A percentile compares a stretch with the other conserved stretches of the same genome.
Evolutionary conservation across 23 tunicate species (phyloP).

Genomic region (Botrylloides violaceus): DNA sequence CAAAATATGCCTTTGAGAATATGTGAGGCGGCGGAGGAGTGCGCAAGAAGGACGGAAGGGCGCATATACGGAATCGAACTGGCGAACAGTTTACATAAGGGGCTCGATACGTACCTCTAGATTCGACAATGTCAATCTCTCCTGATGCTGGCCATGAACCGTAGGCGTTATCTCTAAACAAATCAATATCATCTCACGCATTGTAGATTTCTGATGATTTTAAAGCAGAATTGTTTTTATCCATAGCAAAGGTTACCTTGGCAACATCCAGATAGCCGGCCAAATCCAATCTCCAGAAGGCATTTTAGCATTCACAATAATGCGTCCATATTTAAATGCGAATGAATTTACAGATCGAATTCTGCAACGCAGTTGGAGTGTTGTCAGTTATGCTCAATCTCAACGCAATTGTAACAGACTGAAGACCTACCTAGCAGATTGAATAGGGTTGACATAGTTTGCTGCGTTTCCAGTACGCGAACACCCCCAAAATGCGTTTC

Average conservation of each 20-base stretch:
- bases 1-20: too few species aligned
- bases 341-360: constrained; percentile 81
- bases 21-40: too few species aligned
- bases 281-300: constrained; percentile 95
- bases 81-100: too few species aligned
- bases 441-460: constrained; percentile 28
- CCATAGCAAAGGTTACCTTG: constrained; percentile 36
- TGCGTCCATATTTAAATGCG: constrained; percentile 69
- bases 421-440: constrained; percentile 17
- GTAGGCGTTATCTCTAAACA: constrained; percentile 43
- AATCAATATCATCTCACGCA: too few species aligned
- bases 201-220: too few species aligned
- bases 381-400: not conserved
- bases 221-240: not conserved
- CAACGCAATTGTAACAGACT: not conserved
- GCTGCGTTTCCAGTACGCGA: constrained; percentile 12
- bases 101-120: too few species aligned
- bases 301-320: constrained; percentile 86
- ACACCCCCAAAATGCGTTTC: constrained; percentile 44
- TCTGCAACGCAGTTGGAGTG: too few species aligned
- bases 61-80: too few species aligned
- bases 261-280: constrained; percentile 97
- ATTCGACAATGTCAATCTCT: constrained; percentile 82
- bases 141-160: constrained; percentile 98
- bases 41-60: too few species aligned